Percentiles rank a stretch among this genome's conserved stretches.
These are phyloP conservation scores for Eristalis intricaria DNA, from an alignment of 2,888 invertebrate genomes.

Conservation along the genomic window DNA sequence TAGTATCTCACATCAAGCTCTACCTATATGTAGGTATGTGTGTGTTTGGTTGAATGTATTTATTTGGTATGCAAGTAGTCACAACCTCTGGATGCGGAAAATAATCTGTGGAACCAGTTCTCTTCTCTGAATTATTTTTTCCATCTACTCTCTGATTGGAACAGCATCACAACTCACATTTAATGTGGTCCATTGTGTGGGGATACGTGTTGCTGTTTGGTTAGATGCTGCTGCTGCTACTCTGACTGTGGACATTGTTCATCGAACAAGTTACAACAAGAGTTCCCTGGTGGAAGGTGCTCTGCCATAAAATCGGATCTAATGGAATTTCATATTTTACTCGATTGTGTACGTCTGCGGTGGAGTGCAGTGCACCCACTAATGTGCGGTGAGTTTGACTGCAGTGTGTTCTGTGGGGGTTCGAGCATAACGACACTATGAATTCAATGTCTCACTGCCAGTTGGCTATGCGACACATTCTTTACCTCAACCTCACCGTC, in stretches of 20 bases:
- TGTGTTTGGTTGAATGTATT: background rate
- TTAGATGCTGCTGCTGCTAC: slow-evolving; percentile 21
- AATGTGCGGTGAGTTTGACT: slow-evolving; percentile 58
- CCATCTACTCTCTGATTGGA: slow-evolving; percentile 31
- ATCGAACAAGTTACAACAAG: slow-evolving; percentile 17
- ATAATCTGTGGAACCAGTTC: slow-evolving; percentile 61
- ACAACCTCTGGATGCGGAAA: slow-evolving; percentile 50
- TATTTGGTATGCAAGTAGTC: background rate
- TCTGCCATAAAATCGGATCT: slow-evolving; percentile 65
- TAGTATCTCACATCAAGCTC: slow-evolving; percentile 19
- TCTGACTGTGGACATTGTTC: slow-evolving; percentile 3
- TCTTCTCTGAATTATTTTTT: slow-evolving; percentile 43
- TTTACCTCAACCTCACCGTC: slow-evolving; percentile 13
- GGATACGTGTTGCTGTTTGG: slow-evolving; percentile 52
- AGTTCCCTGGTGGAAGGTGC: slow-evolving; percentile 49
- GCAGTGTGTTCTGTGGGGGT: slow-evolving; percentile 31
- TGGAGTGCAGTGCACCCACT: slow-evolving; percentile 65
- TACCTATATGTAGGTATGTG: background rate
- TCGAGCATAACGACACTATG: slow-evolving; percentile 36
- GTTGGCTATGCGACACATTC: slow-evolving; percentile 49
- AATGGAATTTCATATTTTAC: slow-evolving; percentile 71
- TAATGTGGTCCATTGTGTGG: slow-evolving; percentile 62
- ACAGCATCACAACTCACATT: slow-evolving; percentile 65
- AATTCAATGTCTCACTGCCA: slow-evolving; percentile 47
- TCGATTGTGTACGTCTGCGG: slow-evolving; percentile 45